Evolutionary conservation across 1,140 invertebrate genomes (phyloP), one percentile per base, ranked within the genome.

Genomic region (Scaptomyza pallida): DNA sequence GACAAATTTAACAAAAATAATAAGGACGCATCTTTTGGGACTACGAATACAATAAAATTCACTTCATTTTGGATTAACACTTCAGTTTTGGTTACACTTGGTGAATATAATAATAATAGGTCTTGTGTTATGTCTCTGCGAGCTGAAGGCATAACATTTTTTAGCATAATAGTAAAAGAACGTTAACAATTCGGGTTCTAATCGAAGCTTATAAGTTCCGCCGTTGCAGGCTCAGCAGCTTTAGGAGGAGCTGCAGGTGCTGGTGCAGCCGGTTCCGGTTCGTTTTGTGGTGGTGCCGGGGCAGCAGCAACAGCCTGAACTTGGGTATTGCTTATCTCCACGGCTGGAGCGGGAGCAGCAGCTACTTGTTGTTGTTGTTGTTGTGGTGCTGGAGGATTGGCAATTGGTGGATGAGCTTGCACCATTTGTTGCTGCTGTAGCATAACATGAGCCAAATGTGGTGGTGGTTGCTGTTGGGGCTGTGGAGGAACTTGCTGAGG

Each of bases 161-260:
- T n/a, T n/a, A n/a, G 17, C 5, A 17, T 21, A 16, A 0, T 2
- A 0, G 21, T 9, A 37, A 21, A 21, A 12, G 16, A 40, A 9
- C 17, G n/a, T 23, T 51, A 73, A 57, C 52, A 55, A 45, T 44
- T 33, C 6, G 12, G 17, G 5, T 81, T n/a, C 93, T 92, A 95
- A 92, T 95, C 95, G 89, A 95, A 95, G 85, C 94, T 94, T 51
- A 95, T 95, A 2, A 95, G 91, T 90, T 95, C 95, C 48, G 94
- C 95, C 4, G 94, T 95, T 75, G 93, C 93, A 21, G 93, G 93
- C 67, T 94, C 67, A 79, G 75, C 89, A 4, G 92, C 80, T 35
- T 78, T 88, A 40, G 89, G 89, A 10, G 90, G 71, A 5, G 59
- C 47, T 17, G 82, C 63, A 30, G 86, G 83, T 48, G 85, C 75